Evolutionary conservation across 2,797 vertebrate species (phyloP).

Genomic region (Garrulus glandarius): DNA sequence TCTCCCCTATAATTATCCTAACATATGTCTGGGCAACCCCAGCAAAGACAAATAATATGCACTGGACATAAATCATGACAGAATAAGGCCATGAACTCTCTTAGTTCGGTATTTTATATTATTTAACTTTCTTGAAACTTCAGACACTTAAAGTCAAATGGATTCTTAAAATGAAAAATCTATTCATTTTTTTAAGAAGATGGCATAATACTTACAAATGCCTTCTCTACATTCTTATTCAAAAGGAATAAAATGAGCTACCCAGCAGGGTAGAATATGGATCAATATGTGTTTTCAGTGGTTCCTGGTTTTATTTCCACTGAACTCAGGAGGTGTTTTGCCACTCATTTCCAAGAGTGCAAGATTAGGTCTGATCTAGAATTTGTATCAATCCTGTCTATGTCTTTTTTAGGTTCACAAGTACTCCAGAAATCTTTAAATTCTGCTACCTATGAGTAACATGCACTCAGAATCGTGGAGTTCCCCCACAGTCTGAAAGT

Average conservation of each 20-base stretch:
- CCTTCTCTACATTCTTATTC: neutral
- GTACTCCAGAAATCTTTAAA: neutral
- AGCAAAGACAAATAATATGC: neutral
- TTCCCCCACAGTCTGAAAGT: neutral
- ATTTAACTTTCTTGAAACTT: neutral
- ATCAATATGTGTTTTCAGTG: neutral
- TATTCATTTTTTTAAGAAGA: neutral
- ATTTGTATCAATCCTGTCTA: neutral
- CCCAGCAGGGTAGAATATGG: neutral
- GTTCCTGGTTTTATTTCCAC: neutral
- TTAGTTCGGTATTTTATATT: neutral
- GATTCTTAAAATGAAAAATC: conserved; percentile 34
- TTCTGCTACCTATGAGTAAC: neutral
- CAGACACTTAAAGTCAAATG: neutral
- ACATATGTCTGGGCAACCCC: conserved; percentile 2
- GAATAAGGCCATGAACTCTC: conserved; percentile 16
- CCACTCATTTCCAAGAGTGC: neutral
- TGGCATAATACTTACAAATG: neutral
- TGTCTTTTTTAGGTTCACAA: neutral
- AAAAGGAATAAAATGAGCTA: neutral
- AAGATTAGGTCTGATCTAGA: neutral
- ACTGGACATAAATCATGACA: conserved; percentile 2
- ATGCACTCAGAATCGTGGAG: neutral
- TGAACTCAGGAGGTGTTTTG: neutral
- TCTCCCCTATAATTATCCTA: conserved; percentile 8